Conservation (phyloP, 2,113 vertebrate species). For the Bothrops jararaca region DNA sequence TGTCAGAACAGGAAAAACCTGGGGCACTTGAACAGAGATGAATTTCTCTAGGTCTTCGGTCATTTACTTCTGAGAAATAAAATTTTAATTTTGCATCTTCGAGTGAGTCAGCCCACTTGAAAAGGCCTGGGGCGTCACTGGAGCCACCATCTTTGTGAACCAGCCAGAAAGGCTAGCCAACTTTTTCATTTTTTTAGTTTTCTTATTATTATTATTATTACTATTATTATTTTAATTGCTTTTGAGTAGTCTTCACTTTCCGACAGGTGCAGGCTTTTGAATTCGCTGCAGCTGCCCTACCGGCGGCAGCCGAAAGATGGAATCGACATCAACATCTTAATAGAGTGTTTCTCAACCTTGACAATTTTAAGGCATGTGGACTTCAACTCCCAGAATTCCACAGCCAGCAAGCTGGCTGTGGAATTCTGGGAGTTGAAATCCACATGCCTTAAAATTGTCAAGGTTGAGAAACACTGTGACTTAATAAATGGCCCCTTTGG, state of each 20-base stretch:
- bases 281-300: background rate
- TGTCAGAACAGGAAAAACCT: background rate
- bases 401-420: no score
- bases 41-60: background rate
- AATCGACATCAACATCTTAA: background rate
- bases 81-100: background rate
- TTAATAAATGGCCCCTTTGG: background rate
- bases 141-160: no score
- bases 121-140: background rate
- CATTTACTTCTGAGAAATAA: background rate
- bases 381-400: no score
- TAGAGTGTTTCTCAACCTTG: no score
- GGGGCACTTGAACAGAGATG: background rate
- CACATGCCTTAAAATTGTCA: no score
- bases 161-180: background rate
- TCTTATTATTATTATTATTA: no score
- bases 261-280: background rate
- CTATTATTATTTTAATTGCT: no score
- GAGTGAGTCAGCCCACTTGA: background rate
- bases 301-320: rapidly evolving
- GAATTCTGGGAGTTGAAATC: no score
- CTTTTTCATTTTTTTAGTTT: background rate
- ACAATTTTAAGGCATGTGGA: no score
- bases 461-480: no score
- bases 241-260: background rate